Conservation (phyloP, 2,113 vertebrate genomes). For the Tympanuchus pallidicinctus region DNA sequence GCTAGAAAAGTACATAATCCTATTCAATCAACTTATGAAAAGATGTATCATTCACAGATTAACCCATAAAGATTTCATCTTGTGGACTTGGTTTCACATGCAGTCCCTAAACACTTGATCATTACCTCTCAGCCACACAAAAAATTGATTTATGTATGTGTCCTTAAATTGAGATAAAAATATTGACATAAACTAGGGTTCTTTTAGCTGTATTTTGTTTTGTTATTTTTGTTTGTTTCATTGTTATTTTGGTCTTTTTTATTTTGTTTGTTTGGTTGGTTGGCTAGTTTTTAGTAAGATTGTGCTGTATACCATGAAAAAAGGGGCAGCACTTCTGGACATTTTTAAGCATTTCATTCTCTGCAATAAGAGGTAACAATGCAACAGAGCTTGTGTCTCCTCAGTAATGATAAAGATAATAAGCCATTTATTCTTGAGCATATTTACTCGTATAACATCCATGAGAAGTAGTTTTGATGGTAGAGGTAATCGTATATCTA, state of each 20-base stretch:
- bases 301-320: not conserved
- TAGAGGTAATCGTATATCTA: not conserved
- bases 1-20: conserved; percentile 39
- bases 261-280: not conserved
- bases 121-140: not conserved
- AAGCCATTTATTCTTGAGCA: not conserved
- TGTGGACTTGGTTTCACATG: not conserved
- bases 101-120: not conserved
- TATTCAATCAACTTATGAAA: conserved; percentile 54
- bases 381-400: not conserved
- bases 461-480: not conserved
- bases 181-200: not conserved
- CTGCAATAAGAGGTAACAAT: not conserved
- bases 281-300: not conserved
- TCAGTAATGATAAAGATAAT: not conserved
- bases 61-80: conserved; percentile 20
- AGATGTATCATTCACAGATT: conserved; percentile 18
- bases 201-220: not conserved
- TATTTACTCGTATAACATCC: not conserved
- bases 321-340: not conserved
- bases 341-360: not conserved
- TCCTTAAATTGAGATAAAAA: not conserved
- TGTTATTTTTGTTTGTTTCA: not conserved
- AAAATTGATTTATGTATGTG: not conserved
- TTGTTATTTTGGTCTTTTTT: not conserved